Conservation (phyloP, 2,888 invertebrate genomes). For the Dilophus febrilis region DNA sequence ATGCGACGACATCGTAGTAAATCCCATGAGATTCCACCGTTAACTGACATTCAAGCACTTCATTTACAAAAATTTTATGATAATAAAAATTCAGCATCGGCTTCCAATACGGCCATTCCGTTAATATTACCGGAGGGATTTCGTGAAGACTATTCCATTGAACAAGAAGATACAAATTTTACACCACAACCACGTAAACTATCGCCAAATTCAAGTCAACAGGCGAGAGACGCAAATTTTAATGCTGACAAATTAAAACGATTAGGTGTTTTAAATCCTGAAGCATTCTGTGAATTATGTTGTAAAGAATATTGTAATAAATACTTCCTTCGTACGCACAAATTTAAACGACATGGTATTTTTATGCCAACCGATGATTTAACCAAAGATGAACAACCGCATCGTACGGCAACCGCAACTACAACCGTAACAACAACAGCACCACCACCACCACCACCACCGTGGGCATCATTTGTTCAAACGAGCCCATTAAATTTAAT, state of each 20-base stretch:
- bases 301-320: constrained; percentile 88
- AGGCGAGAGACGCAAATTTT: constrained; percentile 53
- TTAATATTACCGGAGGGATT: constrained; percentile 29
- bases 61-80: constrained; percentile 8
- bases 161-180: constrained; percentile 31
- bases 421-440: no score
- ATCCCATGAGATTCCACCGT: constrained; percentile 37
- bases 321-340: constrained; percentile 81
- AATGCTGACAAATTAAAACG: constrained; percentile 56
- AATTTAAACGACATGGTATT: constrained; percentile 84
- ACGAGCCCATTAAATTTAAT: constrained; percentile 65
- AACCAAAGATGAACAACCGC: constrained; percentile 22
- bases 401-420: not conserved
- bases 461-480: constrained; percentile 34
- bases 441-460: not conserved
- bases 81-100: constrained; percentile 2
- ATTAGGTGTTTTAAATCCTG: constrained; percentile 66
- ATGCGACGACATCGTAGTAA: constrained; percentile 52
- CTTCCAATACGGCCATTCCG: constrained; percentile 7
- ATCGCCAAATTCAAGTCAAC: constrained; percentile 41
- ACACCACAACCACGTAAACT: constrained; percentile 38
- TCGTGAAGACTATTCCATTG: constrained; percentile 28
- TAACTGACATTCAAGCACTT: constrained; percentile 28
- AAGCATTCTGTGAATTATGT: constrained; percentile 87
- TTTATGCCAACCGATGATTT: constrained; percentile 41